A percentile compares a stretch with the other conserved stretches of the same genome.
These are phyloP conservation scores for Drosophila affinis DNA, from an alignment of 2,888 invertebrate genomes.

Conservation along the genomic window DNA sequence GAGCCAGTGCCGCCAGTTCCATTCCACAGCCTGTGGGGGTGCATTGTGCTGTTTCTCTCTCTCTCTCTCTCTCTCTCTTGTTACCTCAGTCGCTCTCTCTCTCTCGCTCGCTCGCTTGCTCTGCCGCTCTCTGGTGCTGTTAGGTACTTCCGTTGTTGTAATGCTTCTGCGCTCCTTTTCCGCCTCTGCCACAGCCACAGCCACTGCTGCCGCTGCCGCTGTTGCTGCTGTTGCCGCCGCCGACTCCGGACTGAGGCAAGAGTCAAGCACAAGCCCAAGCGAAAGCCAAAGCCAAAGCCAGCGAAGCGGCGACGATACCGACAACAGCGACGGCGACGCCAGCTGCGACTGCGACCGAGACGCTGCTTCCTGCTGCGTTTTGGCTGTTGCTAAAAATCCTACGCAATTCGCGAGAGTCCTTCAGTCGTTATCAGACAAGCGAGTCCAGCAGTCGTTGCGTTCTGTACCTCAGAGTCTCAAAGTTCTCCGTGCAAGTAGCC, in stretches of 20 bases:
- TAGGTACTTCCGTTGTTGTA: slow-evolving; percentile 76
- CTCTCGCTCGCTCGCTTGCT: slow-evolving; percentile 21
- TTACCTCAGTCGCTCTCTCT: background rate
- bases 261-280: slow-evolving; percentile 12
- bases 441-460: slow-evolving; percentile 83
- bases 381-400: slow-evolving; percentile 76
- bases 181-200: slow-evolving; percentile 10
- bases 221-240: no score
- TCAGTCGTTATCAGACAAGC: slow-evolving; percentile 84
- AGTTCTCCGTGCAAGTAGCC: slow-evolving; percentile 79
- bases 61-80: slow-evolving; percentile 33
- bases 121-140: slow-evolving; percentile 44
- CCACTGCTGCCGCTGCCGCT: no score
- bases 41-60: slow-evolving; percentile 30
- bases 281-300: slow-evolving; percentile 12
- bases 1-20: slow-evolving; percentile 2
- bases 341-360: slow-evolving; percentile 16
- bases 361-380: slow-evolving; percentile 52
- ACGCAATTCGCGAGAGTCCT: slow-evolving; percentile 82
- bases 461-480: slow-evolving; percentile 79
- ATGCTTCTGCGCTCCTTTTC: slow-evolving; percentile 69
- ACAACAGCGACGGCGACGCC: slow-evolving; percentile 8
- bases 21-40: slow-evolving; percentile 26
- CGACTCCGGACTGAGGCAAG: slow-evolving; percentile 13
- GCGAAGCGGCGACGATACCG: slow-evolving; percentile 3